A percentile compares a stretch with the other conserved stretches of the same genome.
Conservation (phyloP, 2,888 invertebrate species). For the Glyphotaelius pellucidus region DNA sequence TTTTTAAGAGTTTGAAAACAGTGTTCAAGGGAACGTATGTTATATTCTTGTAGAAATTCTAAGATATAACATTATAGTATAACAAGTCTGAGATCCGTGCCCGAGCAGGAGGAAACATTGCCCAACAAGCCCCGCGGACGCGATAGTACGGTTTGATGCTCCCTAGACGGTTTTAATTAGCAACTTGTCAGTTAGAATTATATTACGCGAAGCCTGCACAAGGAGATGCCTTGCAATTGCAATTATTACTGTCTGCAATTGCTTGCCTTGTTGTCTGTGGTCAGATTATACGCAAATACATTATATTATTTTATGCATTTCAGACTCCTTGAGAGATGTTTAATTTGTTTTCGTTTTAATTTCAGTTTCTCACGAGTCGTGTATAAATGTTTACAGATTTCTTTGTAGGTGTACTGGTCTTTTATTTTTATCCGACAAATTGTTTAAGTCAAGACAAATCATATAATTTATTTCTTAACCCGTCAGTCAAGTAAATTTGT, state of each 20-base stretch:
- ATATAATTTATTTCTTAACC: too few species aligned
- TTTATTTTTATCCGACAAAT: too few species aligned
- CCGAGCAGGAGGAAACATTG: not conserved
- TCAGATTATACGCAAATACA: not conserved
- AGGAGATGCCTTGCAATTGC: not conserved
- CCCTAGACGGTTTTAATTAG: slow-evolving; percentile 16
- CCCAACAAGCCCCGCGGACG: not conserved
- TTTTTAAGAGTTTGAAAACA: too few species aligned
- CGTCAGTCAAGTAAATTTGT: too few species aligned
- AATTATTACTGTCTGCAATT: not conserved
- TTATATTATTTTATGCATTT: not conserved
- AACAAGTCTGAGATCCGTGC: not conserved
- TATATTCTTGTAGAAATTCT: too few species aligned
- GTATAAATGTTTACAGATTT: too few species aligned
- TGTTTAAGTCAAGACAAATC: too few species aligned
- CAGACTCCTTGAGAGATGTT: too few species aligned
- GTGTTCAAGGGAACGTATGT: too few species aligned
- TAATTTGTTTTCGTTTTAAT: too few species aligned
- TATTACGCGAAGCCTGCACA: not conserved
- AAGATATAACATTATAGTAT: not conserved
- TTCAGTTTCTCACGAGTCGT: too few species aligned
- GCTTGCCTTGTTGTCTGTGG: not conserved
- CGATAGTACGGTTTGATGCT: slow-evolving; percentile 2
- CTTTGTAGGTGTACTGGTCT: too few species aligned
- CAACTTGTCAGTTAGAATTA: slow-evolving; percentile 6